Evolutionary conservation across 30 jellyfish, hydroid and myxozoan genomes (phyloP).

Genomic region (Chrysaora quinquecirrha): DNA sequence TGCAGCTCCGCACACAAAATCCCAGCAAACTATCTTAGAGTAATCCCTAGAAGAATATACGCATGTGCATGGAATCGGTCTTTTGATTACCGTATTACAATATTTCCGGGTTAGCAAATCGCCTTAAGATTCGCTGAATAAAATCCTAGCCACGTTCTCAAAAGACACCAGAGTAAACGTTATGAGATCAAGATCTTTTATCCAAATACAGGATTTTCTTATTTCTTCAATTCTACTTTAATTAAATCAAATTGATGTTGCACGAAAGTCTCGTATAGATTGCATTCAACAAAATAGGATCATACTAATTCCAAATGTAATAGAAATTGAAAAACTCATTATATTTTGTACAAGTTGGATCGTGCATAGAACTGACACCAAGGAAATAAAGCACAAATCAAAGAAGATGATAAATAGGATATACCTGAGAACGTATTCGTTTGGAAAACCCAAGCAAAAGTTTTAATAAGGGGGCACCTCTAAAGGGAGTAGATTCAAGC

Average conservation of each 20-base stretch:
- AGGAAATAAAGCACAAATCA: no score
- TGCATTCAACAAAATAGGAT: background rate
- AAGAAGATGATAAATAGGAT: no score
- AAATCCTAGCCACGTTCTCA: background rate
- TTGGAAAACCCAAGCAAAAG: no score
- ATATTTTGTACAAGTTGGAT: no score
- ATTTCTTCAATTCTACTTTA: background rate
- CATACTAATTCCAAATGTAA: background rate
- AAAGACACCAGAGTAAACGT: background rate
- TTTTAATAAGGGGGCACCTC: no score
- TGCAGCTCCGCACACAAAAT: no score
- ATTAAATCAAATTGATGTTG: conserved; percentile 1
- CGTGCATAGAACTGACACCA: background rate
- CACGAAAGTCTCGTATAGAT: background rate
- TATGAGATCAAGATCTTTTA: background rate
- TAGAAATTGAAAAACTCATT: background rate
- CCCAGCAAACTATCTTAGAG: no score
- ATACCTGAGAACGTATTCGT: no score
- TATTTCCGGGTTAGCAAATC: conserved; percentile 63
- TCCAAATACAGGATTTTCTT: background rate
- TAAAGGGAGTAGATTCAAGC: no score
- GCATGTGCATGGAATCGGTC: background rate
- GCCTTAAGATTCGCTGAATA: conserved; percentile 6
- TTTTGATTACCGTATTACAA: background rate
- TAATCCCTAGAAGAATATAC: no score